Conservation (phyloP, 2,113 vertebrate species). For the Cyanistes caeruleus region DNA sequence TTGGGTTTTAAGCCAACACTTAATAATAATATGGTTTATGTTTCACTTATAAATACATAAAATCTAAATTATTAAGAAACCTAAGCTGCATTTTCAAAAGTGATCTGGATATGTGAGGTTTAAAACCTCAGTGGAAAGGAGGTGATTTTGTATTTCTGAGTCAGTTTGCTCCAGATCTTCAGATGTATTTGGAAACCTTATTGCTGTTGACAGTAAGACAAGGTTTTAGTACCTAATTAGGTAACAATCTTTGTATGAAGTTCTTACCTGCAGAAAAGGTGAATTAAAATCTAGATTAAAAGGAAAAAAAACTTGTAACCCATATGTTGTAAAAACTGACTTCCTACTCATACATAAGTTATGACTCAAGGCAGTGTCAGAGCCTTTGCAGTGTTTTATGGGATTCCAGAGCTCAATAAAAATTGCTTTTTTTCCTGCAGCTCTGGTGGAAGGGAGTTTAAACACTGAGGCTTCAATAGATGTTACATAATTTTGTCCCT, state of each 20-base stretch:
- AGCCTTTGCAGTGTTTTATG: constrained; percentile 65
- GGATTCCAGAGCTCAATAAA: constrained; percentile 71
- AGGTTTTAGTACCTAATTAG: constrained; percentile 45
- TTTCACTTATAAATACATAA: background rate
- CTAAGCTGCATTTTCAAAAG: background rate
- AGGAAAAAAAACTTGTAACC: background rate
- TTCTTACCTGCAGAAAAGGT: constrained; percentile 11
- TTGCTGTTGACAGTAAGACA: background rate
- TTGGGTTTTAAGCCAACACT: background rate
- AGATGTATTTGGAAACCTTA: background rate
- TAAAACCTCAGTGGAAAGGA: background rate
- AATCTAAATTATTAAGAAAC: background rate
- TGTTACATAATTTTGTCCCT: constrained; percentile 28
- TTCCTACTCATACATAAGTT: constrained; percentile 20
- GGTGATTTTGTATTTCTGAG: background rate
- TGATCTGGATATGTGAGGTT: background rate
- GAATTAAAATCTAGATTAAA: constrained; percentile 52
- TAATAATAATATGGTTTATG: background rate
- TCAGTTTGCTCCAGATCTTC: background rate
- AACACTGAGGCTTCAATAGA: constrained; percentile 32
- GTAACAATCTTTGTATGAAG: constrained; percentile 32
- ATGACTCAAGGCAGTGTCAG: constrained; percentile 39
- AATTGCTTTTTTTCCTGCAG: constrained; percentile 40
- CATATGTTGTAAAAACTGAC: background rate
- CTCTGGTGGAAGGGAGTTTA: constrained; percentile 26